These are phyloP conservation scores for Caenorhabditis becei DNA, from an alignment of 2,888 invertebrate species.

Conservation along the genomic window DNA sequence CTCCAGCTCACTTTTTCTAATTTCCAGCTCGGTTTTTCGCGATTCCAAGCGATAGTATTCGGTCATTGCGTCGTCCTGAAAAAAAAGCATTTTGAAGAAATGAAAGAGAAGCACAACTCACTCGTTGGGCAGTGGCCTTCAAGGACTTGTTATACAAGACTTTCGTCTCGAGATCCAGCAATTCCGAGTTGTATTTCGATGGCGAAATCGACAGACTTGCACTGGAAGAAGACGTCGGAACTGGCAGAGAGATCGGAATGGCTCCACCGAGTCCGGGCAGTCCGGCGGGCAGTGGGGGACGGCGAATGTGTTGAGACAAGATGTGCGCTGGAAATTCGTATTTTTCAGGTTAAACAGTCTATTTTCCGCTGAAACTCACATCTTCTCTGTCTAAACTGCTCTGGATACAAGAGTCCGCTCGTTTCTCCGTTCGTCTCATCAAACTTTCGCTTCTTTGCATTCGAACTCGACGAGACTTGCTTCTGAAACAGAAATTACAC, in stretches of 20 bases:
- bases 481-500: too few species aligned
- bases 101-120: too few species aligned
- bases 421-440: conserved; percentile 5
- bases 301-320: too few species aligned
- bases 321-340: too few species aligned
- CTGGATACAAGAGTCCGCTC: neutral
- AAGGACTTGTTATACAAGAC: conserved; percentile 46
- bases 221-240: neutral
- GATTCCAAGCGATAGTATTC: conserved; percentile 47
- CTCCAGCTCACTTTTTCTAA: conserved; percentile 35
- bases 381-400: too few species aligned
- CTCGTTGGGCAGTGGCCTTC: conserved; percentile 33
- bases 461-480: conserved; percentile 18
- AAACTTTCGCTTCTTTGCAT: conserved; percentile 1
- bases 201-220: neutral
- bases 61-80: conserved; percentile 44
- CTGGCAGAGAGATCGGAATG: neutral
- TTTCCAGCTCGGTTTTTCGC: conserved; percentile 44
- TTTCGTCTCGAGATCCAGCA: conserved; percentile 47
- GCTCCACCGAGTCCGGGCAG: neutral
- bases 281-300: too few species aligned
- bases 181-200: conserved; percentile 15
- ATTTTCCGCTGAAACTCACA: too few species aligned
- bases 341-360: too few species aligned
- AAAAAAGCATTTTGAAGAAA: neutral